phyloP scores from a whole-genome alignment of 2,797 vertebrate genomes.

The Chlorospingus semifuscus region DNA sequence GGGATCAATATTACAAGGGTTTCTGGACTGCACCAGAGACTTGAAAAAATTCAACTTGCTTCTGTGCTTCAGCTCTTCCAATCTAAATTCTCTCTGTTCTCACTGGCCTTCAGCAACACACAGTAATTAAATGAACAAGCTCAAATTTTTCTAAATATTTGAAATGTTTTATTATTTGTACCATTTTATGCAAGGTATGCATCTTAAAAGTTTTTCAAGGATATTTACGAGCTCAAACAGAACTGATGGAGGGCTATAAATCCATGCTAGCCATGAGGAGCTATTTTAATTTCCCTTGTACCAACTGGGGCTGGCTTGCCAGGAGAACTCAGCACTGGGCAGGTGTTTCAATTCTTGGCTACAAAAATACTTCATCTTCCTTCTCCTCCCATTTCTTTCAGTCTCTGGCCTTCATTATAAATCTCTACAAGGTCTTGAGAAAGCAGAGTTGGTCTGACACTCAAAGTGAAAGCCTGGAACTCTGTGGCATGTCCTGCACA shows the following conservation, averaged over 20 bases:
- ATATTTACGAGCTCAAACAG: neutral
- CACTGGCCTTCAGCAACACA: neutral
- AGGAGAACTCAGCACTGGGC: neutral
- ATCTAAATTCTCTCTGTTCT: neutral
- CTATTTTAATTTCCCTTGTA: conserved; percentile 18
- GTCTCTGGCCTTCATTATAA: neutral
- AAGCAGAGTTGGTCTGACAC: neutral
- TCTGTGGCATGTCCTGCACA: neutral
- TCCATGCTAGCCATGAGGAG: neutral
- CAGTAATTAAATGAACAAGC: neutral
- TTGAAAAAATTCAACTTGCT: neutral
- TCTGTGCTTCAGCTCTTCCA: neutral
- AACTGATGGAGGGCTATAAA: neutral
- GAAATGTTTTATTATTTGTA: neutral
- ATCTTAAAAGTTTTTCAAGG: neutral
- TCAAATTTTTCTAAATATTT: neutral
- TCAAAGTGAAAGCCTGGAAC: neutral
- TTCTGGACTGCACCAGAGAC: neutral
- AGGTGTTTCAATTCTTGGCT: neutral
- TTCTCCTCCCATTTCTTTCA: neutral
- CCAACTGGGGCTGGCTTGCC: neutral
- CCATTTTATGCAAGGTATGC: neutral
- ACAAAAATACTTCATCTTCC: neutral
- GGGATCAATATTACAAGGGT: neutral
- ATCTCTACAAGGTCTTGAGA: neutral